Percentiles rank a stretch among this genome's conserved stretches.
phyloP scores from a whole-genome alignment of 1,140 invertebrate genomes.

The Neotoxoptera formosana region DNA sequence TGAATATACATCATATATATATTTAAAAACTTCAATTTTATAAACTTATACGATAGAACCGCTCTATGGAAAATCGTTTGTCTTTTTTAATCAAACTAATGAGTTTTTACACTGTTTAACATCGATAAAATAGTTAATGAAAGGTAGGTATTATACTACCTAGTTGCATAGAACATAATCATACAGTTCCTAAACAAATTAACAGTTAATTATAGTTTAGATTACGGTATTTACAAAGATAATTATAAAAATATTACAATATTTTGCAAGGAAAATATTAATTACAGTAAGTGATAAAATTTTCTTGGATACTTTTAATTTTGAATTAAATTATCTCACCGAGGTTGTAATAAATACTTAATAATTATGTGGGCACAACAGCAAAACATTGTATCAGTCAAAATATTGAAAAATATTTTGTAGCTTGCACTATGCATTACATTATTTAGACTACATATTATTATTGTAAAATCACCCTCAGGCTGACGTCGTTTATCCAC shows the following conservation, averaged over 20 bases:
- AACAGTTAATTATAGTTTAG: neutral
- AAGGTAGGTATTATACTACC: no score
- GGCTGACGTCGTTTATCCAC: neutral
- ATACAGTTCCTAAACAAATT: neutral
- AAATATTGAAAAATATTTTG: neutral
- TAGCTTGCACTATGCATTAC: neutral
- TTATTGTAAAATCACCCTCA: neutral
- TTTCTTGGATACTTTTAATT: neutral
- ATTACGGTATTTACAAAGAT: neutral
- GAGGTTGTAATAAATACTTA: neutral
- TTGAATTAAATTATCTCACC: neutral
- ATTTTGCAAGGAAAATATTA: neutral
- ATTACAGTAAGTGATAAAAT: neutral
- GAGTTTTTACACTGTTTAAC: neutral
- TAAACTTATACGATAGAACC: neutral
- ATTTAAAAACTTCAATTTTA: neutral
- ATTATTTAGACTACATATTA: neutral
- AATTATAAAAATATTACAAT: neutral
- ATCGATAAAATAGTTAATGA: neutral
- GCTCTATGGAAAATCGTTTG: no score
- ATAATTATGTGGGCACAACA: neutral
- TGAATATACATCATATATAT: no score
- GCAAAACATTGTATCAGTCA: neutral
- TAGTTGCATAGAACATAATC: neutral
- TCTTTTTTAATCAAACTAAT: neutral